Percentiles rank a stretch among this genome's conserved stretches.
phyloP scores from a whole-genome alignment of 2,113 vertebrate genomes.

The Chlamydotis undulata region DNA sequence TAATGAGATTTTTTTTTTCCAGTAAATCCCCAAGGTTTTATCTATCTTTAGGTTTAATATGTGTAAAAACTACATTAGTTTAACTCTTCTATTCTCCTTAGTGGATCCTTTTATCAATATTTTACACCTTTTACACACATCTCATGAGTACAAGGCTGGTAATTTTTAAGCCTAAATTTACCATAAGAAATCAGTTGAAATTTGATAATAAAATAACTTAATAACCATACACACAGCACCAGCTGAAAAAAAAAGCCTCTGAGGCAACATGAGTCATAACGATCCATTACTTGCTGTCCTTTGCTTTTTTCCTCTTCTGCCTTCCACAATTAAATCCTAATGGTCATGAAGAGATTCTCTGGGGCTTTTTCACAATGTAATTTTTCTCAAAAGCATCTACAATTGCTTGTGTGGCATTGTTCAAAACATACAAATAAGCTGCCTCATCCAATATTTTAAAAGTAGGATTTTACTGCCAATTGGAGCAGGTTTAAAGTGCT shows the following conservation, averaged over 20 bases:
- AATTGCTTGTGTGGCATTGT: background rate
- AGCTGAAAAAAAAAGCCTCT: slow-evolving; percentile 5
- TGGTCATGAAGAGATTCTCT: slow-evolving; percentile 25
- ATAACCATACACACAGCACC: background rate
- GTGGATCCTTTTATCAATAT: background rate
- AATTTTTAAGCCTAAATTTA: background rate
- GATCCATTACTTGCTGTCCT: slow-evolving; percentile 3
- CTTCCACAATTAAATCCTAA: slow-evolving; percentile 57
- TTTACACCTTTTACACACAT: background rate
- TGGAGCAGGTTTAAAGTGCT: slow-evolving; percentile 3
- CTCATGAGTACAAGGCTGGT: background rate
- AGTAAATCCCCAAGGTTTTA: background rate
- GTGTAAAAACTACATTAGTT: background rate
- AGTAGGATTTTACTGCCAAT: background rate
- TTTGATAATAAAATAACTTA: slow-evolving; percentile 18
- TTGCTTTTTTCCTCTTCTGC: slow-evolving; percentile 3
- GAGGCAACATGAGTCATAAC: slow-evolving; percentile 13
- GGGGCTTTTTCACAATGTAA: background rate
- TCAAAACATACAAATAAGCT: slow-evolving; percentile 4
- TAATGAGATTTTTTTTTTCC: background rate
- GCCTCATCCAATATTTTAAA: background rate
- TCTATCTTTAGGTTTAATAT: background rate
- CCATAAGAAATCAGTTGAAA: background rate
- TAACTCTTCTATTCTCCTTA: background rate
- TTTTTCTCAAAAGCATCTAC: slow-evolving; percentile 35